Percentiles rank a stretch among this genome's conserved stretches.
Conservation (phyloP, 2,113 vertebrate genomes). For the Onychorhynchus coronatus region DNA sequence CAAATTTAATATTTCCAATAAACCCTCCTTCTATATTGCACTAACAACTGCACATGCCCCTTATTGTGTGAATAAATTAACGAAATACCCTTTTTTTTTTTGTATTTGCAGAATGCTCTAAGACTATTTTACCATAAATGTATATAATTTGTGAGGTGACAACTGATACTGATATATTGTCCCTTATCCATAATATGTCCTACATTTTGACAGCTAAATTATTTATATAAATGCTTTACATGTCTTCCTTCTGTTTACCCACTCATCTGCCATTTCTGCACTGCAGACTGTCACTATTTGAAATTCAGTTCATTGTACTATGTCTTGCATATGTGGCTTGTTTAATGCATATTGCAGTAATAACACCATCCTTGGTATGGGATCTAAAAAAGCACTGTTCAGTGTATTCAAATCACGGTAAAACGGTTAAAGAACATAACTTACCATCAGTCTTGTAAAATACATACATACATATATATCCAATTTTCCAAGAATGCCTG, state of each 20-base stretch:
- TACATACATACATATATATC: neutral
- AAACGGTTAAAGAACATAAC: neutral
- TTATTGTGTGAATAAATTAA: neutral
- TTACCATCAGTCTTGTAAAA: neutral
- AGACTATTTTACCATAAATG: neutral
- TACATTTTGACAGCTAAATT: neutral
- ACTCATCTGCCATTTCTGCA: neutral
- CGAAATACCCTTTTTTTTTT: neutral
- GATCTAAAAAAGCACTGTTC: neutral
- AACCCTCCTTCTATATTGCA: neutral
- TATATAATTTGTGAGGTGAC: neutral
- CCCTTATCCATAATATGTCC: neutral
- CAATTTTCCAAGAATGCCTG: neutral
- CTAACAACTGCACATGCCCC: neutral
- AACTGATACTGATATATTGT: neutral
- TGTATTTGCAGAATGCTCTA: neutral
- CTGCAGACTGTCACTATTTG: neutral
- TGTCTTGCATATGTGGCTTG: neutral
- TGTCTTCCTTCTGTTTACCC: neutral
- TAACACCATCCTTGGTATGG: neutral
- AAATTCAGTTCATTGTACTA: neutral
- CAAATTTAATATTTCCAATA: neutral
- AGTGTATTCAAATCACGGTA: neutral
- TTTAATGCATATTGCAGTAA: neutral
- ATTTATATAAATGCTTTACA: neutral